Conservation (phyloP, 2,888 invertebrate genomes). For the Sarcophaga carnaria region DNA sequence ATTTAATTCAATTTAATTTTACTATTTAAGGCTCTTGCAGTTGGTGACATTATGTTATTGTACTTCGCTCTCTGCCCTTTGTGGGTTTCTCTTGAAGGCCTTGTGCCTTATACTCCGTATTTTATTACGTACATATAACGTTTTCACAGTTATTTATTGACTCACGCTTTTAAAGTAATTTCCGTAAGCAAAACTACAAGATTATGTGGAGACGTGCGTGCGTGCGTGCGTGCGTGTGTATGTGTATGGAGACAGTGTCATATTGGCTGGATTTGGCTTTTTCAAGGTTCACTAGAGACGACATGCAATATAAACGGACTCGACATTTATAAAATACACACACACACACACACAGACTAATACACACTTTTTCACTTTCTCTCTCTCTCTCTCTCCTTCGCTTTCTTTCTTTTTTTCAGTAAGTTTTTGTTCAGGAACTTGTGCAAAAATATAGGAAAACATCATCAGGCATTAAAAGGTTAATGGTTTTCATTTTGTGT, state of each 20-base stretch:
- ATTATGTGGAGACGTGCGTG: no score
- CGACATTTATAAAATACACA: neutral
- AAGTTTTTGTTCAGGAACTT: no score
- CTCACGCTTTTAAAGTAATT: conserved; percentile 65
- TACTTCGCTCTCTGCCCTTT: neutral
- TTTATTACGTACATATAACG: neutral
- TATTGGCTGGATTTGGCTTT: conserved; percentile 32
- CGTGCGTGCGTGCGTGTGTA: no score
- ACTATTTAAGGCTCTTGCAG: neutral
- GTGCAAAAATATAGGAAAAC: neutral
- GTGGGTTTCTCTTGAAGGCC: neutral
- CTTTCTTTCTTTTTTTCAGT: no score
- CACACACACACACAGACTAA: neutral
- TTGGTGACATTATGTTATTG: neutral
- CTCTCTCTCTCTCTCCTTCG: no score
- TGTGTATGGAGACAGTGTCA: conserved; percentile 43
- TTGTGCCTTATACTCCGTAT: neutral
- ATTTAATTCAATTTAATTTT: neutral
- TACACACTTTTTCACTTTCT: neutral
- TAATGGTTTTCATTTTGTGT: conserved; percentile 43
- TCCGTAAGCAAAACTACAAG: conserved; percentile 48
- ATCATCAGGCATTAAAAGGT: conserved; percentile 29
- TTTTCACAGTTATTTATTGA: conserved; percentile 64
- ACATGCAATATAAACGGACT: neutral
- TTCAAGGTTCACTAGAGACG: conserved; percentile 41